These are phyloP conservation scores for Cyprinodon tularosa DNA, from an alignment of 2,113 vertebrate species.

Conservation along the genomic window DNA sequence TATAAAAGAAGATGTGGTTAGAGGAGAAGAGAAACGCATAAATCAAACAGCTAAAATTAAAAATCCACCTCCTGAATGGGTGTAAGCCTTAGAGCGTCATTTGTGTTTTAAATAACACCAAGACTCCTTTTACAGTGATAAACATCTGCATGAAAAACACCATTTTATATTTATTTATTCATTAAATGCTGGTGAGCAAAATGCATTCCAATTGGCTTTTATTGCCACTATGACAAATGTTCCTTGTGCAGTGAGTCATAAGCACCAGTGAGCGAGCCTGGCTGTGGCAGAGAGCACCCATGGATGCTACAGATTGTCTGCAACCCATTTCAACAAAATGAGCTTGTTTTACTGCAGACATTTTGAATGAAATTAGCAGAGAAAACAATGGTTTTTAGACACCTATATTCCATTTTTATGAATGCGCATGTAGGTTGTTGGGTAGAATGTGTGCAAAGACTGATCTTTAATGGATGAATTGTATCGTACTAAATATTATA, in stretches of 20 bases:
- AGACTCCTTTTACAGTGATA: neutral
- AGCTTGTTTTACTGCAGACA: neutral
- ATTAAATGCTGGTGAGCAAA: neutral
- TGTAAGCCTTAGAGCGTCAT: neutral
- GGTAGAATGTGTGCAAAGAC: neutral
- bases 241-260: neutral
- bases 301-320: neutral
- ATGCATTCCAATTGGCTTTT: neutral
- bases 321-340: neutral
- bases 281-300: neutral
- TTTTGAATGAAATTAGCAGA: neutral
- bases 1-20: neutral
- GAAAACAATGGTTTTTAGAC: neutral
- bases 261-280: neutral
- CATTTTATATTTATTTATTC: neutral
- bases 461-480: neutral
- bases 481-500: too few relatives aligned
- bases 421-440: neutral
- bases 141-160: neutral
- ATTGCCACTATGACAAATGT: neutral
- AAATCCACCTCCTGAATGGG: neutral
- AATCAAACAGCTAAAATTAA: too few relatives aligned
- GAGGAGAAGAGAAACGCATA: too few relatives aligned
- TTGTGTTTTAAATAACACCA: neutral
- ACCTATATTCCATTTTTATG: neutral